phyloP scores from a whole-genome alignment of 2,888 invertebrate genomes.

The Temnothorax ravouxi region DNA sequence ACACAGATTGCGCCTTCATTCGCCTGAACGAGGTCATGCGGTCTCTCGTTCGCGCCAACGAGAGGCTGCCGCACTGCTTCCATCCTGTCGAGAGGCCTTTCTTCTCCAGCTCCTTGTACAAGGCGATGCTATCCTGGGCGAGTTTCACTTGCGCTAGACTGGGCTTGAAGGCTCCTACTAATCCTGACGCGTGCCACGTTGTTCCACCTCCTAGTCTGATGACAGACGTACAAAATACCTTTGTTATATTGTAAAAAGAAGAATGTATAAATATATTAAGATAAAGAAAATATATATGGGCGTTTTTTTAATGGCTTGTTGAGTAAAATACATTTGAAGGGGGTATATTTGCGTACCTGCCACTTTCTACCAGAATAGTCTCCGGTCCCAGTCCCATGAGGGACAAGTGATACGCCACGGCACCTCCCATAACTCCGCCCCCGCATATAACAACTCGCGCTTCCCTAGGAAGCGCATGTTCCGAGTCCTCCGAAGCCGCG shows the following conservation, averaged over 20 bases:
- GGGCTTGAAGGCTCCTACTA: slow-evolving; percentile 95
- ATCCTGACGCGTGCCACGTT: slow-evolving; percentile 93
- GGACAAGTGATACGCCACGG: slow-evolving; percentile 96
- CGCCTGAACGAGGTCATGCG: slow-evolving; percentile 94
- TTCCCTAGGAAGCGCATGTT: slow-evolving; percentile 86
- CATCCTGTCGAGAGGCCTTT: slow-evolving; percentile 93
- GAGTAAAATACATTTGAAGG: neutral
- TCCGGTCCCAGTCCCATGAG: slow-evolving; percentile 93
- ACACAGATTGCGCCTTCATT: slow-evolving; percentile 95
- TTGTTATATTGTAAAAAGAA: neutral
- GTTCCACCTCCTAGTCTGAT: slow-evolving; percentile 92
- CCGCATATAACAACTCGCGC: slow-evolving; percentile 95
- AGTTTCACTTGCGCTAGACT: slow-evolving; percentile 93
- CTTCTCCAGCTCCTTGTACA: slow-evolving; percentile 92
- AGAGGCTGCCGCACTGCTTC: slow-evolving; percentile 96
- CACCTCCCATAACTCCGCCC: slow-evolving; percentile 96
- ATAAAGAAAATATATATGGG: too few species aligned
- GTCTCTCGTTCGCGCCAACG: slow-evolving; percentile 94
- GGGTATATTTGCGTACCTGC: slow-evolving; percentile 88
- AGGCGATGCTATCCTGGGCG: slow-evolving; percentile 92
- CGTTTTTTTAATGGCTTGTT: too few species aligned
- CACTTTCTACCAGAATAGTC: slow-evolving; percentile 95
- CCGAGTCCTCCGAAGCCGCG: slow-evolving; percentile 55
- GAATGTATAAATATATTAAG: too few species aligned
- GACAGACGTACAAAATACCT: neutral